A percentile compares a stretch with the other conserved stretches of the same genome.
phyloP scores from a whole-genome alignment of 2,797 vertebrate genomes.

The Tachyglossus aculeatus region DNA sequence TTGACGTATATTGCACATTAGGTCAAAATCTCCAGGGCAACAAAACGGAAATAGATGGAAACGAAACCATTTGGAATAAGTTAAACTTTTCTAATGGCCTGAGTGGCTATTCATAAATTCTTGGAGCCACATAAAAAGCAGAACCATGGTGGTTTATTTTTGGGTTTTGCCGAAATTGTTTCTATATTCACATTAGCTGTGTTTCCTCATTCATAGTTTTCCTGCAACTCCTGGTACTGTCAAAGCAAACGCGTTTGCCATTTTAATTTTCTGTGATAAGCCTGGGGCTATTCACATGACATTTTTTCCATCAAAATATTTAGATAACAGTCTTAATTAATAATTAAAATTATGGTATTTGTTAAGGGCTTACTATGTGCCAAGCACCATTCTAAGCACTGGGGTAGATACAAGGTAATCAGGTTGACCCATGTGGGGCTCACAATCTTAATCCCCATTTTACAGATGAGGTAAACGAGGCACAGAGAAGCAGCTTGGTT shows the following conservation, averaged over 20 bases:
- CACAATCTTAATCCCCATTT: too few species aligned
- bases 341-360: too few species aligned
- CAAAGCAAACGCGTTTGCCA: neutral
- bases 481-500: too few species aligned
- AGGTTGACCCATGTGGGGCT: too few species aligned
- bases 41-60: slow-evolving; percentile 34
- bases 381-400: too few species aligned
- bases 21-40: slow-evolving; percentile 33
- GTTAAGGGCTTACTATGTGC: too few species aligned
- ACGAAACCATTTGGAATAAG: slow-evolving; percentile 46
- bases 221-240: slow-evolving; percentile 15
- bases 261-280: slow-evolving; percentile 13
- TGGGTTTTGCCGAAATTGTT: slow-evolving; percentile 17
- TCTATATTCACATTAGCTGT: slow-evolving; percentile 8
- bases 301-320: neutral
- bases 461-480: too few species aligned
- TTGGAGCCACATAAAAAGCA: slow-evolving; percentile 38
- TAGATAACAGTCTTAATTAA: neutral
- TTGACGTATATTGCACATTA: slow-evolving; percentile 38
- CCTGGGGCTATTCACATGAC: neutral
- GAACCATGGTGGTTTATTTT: slow-evolving; percentile 28
- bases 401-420: too few species aligned
- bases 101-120: slow-evolving; percentile 32
- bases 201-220: slow-evolving; percentile 36
- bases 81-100: slow-evolving; percentile 27